Conservation (phyloP, 2,113 vertebrate species). For the Ramphastos sulfuratus region DNA sequence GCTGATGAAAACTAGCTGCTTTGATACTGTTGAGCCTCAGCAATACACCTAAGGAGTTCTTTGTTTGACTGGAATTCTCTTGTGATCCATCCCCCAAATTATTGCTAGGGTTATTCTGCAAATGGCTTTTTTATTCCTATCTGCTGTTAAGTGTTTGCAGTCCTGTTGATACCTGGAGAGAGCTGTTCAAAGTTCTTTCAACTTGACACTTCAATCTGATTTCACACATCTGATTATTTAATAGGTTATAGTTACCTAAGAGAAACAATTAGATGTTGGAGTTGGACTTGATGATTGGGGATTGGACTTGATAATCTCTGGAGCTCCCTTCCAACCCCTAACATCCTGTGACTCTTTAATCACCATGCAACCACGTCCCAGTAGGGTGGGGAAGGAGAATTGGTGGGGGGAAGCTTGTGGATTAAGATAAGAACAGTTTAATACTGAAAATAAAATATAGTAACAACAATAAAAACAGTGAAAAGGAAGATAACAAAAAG, state of each 20-base stretch:
- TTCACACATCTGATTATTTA: not conserved
- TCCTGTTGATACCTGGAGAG: not conserved
- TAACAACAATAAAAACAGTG: no score
- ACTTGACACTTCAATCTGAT: not conserved
- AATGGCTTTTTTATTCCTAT: not conserved
- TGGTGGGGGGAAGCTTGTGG: no score
- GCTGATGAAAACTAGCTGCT: not conserved
- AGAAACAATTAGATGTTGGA: not conserved
- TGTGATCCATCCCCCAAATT: not conserved
- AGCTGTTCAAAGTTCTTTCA: not conserved
- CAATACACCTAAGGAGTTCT: not conserved
- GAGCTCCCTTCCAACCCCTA: no score
- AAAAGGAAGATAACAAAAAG: no score
- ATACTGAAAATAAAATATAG: no score
- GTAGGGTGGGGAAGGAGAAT: no score
- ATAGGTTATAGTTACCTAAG: not conserved
- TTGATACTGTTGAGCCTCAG: not conserved
- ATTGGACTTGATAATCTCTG: no score
- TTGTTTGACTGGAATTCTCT: not conserved
- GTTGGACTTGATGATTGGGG: no score
- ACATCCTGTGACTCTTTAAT: not conserved
- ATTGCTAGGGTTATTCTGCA: not conserved
- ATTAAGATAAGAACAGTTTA: no score
- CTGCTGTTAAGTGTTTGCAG: not conserved
- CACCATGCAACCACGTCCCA: not conserved